A percentile compares a stretch with the other conserved stretches of the same genome.
Conservation (phyloP, 2,888 invertebrate genomes). For the Chymomyza caudatula region DNA sequence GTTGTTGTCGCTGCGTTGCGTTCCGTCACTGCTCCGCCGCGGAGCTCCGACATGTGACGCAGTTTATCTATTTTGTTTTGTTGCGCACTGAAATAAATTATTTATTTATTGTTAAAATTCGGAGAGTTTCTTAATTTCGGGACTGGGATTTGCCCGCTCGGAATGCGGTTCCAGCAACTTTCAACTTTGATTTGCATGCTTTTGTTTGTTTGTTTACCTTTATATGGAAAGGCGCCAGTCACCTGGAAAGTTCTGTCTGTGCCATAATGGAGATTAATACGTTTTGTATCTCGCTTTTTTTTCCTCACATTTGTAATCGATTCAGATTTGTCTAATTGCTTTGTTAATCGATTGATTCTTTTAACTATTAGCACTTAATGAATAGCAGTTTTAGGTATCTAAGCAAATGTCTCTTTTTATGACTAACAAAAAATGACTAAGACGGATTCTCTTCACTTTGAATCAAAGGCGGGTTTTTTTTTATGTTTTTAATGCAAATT, state of each 20-base stretch:
- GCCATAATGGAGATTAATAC: background rate
- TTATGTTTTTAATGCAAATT: constrained; percentile 3
- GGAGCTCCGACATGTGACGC: background rate
- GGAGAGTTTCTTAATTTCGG: constrained; percentile 11
- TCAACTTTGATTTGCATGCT: background rate
- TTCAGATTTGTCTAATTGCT: background rate
- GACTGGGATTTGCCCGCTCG: constrained; percentile 25
- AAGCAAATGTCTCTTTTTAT: constrained; percentile 14
- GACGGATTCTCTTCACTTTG: background rate
- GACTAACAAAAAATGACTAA: background rate
- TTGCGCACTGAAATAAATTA: constrained; percentile 59
- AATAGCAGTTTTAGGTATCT: constrained; percentile 14
- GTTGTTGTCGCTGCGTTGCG: constrained; percentile 23
- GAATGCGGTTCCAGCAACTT: constrained; percentile 37
- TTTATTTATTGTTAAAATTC: constrained; percentile 62
- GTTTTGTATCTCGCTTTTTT: background rate
- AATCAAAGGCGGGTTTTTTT: background rate
- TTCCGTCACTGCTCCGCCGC: background rate
- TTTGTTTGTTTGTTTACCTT: background rate
- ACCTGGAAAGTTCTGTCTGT: background rate
- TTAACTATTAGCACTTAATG: constrained; percentile 42
- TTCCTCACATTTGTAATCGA: background rate
- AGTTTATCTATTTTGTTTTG: constrained; percentile 11
- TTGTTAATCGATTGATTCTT: background rate
- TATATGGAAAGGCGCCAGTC: background rate